Conservation (phyloP, 2,113 vertebrate species). For the Paedocypris sp. region DNA sequence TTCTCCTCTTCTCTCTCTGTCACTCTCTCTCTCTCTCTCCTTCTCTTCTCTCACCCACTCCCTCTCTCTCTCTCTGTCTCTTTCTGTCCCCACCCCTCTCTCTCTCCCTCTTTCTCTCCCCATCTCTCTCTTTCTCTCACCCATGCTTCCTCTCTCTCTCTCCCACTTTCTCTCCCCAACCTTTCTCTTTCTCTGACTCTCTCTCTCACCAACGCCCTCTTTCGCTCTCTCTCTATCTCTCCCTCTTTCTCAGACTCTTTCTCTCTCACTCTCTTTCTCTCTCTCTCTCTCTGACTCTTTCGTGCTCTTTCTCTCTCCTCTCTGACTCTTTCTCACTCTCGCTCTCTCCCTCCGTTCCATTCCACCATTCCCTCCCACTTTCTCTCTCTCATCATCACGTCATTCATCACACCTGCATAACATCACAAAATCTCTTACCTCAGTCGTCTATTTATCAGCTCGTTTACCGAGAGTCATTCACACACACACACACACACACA, state of each 20-base stretch:
- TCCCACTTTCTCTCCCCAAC: neutral
- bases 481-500: neutral
- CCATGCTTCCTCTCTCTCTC: neutral
- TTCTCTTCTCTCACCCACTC: neutral
- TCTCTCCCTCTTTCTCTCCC: neutral
- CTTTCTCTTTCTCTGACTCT: neutral
- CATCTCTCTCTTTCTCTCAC: neutral
- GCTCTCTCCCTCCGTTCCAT: neutral
- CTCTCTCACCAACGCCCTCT: neutral
- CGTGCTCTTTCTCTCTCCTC: too few species aligned
- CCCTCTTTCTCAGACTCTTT: neutral
- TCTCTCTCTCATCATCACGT: neutral
- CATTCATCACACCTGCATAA: too few species aligned
- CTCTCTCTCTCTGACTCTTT: neutral
- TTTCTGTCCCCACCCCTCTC: too few species aligned
- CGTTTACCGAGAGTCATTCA: neutral
- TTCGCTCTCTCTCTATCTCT: neutral
- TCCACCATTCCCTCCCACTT: neutral
- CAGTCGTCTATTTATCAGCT: conserved; percentile 11
- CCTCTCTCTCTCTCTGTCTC: neutral
- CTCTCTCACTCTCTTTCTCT: neutral
- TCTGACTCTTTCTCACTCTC: neutral
- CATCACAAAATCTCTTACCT: neutral
- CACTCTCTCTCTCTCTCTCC: neutral
- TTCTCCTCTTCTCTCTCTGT: neutral